Conservation (phyloP, 2,113 vertebrate genomes). For the Eolophus roseicapilla region DNA sequence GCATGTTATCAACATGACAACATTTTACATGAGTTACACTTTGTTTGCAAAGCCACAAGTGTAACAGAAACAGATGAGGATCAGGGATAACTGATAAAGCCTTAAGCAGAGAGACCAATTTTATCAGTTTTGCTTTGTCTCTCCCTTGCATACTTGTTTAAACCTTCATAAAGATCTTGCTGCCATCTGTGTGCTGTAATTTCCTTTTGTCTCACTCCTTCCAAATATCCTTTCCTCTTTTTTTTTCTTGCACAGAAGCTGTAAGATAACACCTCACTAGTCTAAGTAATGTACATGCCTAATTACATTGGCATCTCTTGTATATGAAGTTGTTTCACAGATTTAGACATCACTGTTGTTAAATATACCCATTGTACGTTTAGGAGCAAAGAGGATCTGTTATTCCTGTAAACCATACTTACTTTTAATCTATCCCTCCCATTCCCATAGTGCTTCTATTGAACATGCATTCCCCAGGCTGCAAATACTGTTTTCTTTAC, state of each 20-base stretch:
- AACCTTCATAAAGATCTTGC: not conserved
- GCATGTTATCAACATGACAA: accelerated
- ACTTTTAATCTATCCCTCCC: not conserved
- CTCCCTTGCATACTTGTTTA: not conserved
- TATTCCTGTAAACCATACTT: not conserved
- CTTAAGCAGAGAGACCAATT: not conserved
- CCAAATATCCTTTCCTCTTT: not conserved
- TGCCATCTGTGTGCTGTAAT: not conserved
- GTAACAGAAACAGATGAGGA: not conserved
- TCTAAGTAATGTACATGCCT: not conserved
- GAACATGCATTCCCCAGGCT: not conserved
- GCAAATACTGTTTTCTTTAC: not conserved
- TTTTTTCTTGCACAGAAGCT: not conserved
- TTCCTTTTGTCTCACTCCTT: not conserved
- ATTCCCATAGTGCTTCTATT: not conserved
- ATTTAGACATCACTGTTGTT: not conserved
- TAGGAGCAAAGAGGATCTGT: not conserved
- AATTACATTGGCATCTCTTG: not conserved
- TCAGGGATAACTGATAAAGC: not conserved
- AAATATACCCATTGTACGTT: not conserved
- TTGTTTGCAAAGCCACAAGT: not conserved
- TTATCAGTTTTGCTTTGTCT: not conserved
- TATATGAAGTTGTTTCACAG: not conserved
- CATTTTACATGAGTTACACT: not conserved
- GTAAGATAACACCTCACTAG: not conserved